Evolutionary conservation across 2,888 invertebrate species (phyloP), one percentile per base, ranked within the genome.

Genomic region (Scotopteryx bipunctaria): DNA sequence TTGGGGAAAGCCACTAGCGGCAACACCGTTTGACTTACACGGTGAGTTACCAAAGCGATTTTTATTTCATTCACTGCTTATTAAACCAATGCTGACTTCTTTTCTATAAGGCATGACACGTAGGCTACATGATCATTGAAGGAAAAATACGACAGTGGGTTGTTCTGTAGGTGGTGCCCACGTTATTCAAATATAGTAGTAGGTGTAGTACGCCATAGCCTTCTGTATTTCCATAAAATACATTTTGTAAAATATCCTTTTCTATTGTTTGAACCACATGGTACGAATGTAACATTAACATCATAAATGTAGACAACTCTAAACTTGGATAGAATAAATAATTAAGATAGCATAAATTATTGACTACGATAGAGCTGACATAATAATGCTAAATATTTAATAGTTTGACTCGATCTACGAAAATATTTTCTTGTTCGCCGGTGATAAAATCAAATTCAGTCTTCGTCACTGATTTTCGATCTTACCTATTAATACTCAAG

Each of bases 101-200:
- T 71, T 69, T 70, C 69, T 71, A 63, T 72, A 67, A 67, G 70
- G 78, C 35, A 31, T 82, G 83, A 81, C 85, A 86, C 83, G 86
- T 86, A 86, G 81, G 76, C 76, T 81, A 81, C 73, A 63, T 59
- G 43, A 38, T 61, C 60, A 64, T 76, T 75, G 73, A 77, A 74
- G 69, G 71, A 81, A 81, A 83, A 78, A 78, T 79, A 81, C 67
- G 67, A 63, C 71, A 75, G 88, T 89, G 86, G 89, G 88, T 69
- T 76, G 84, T 61, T 57, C 65, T 77, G 85, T 85, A 86, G 88
- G 86, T 84, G 86, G 76, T 75, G 83, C 88, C 88, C 86, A 87
- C 87, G 87, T 87, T 78, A 71, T 73, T 72, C 71, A 67, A 68
- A 78, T 70, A 70, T 75, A 72, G 85, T 83, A 84, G 83, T 84